Base-by-base conservation (phyloP, 2,888 invertebrate species). In the Pyrrhosoma nymphula region DNA sequence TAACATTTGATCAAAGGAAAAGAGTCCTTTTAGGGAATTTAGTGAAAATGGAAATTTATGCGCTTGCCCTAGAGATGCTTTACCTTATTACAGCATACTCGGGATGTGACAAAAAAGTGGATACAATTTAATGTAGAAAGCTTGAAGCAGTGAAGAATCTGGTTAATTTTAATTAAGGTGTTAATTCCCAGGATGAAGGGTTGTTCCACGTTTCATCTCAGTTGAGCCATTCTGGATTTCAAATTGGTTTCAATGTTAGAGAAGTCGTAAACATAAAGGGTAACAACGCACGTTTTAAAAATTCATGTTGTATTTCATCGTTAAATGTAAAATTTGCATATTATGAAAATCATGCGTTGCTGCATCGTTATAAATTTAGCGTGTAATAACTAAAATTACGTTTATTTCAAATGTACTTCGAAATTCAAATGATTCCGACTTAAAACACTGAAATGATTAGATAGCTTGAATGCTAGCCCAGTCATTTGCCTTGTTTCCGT, bases 1-100 rank as follows among this genome's bases (percentile, higher is more conserved):
- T 26, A 89, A 89, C 55, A 89, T 47, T 8, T n/a, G n/a, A 93
- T 93, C 75, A 93, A 93, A 93, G n/a, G 35, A 60, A 56, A 90
- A 35, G n/a, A n/a, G 55, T 2, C 69, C 93, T n/a, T 93, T 47
- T 75, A 35, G 39, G 30, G 91, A 91, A 89, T 47, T 89, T 63
- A 20, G 35, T 91, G 18, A 35, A 39, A 26, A 93, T 8, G 35
- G n/a, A 93, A 93, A 69, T 63, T 47, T 47, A 93, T 55, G 82
- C 35, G 35, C 55, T 75, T 26, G 47, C 93, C 47, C 47, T 16
- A 8, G n/a, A 47, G 47, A 47, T 75, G 47, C 10, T 69, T 91
- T 91, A 20, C 39, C 90, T 91, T 56, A 23, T 75, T 93, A n/a
- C 16, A 26, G 63, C 20, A 3, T 47, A 60, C n/a, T 93, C 55